Evolutionary conservation across 2,888 invertebrate genomes (phyloP).

Genomic region (Doris montereyensis): DNA sequence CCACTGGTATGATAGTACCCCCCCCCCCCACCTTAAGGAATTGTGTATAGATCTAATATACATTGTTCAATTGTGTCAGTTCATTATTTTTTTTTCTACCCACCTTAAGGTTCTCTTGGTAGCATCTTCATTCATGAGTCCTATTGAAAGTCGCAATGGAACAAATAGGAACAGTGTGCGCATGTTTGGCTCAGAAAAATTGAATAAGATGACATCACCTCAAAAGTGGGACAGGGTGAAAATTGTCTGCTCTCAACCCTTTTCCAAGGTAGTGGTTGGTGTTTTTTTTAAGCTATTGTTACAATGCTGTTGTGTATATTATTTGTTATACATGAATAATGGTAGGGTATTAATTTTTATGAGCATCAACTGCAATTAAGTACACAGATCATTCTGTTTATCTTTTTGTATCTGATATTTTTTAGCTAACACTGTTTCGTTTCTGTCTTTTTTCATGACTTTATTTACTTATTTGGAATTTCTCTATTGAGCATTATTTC

Average conservation of each 20-base stretch:
- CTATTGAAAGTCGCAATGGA: slow-evolving; percentile 81
- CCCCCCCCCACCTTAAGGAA: too few species aligned
- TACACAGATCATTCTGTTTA: too few species aligned
- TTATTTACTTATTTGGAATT: slow-evolving; percentile 17
- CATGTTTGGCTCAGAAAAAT: slow-evolving; percentile 79
- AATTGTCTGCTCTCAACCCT: slow-evolving; percentile 89
- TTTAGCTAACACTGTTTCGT: not conserved
- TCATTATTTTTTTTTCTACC: too few species aligned
- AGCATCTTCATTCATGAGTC: slow-evolving; percentile 85
- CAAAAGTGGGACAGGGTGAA: slow-evolving; percentile 89
- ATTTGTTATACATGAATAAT: not conserved
- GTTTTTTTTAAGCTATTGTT: not conserved
- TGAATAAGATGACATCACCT: slow-evolving; percentile 76
- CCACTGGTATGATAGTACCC: too few species aligned
- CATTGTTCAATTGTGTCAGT: too few species aligned
- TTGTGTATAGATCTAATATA: too few species aligned
- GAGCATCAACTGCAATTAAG: too few species aligned
- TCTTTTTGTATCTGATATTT: not conserved
- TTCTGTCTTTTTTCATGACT: too few species aligned
- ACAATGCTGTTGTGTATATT: not conserved
- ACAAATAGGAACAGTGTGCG: slow-evolving; percentile 81
- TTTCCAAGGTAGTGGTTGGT: slow-evolving; percentile 79
- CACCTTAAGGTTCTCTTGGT: slow-evolving; percentile 85
- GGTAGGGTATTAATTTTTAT: too few species aligned
- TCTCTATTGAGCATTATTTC: too few species aligned